These are phyloP conservation scores for Gastrophryne carolinensis DNA, from an alignment of 2,797 vertebrate species.

Conservation along the genomic window DNA sequence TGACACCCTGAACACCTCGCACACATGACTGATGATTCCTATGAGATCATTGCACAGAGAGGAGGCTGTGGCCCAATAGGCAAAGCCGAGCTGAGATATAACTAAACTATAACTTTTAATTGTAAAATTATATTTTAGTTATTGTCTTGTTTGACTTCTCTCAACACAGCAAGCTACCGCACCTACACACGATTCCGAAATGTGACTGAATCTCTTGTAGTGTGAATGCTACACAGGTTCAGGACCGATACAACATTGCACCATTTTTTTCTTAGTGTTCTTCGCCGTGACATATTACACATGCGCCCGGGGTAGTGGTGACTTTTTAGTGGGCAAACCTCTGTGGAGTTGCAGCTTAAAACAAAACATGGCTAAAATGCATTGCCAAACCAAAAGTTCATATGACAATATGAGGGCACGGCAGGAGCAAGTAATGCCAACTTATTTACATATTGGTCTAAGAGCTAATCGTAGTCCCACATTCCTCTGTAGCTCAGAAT, in stretches of 20 bases:
- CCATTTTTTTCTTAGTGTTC: neutral
- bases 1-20: too few relatives aligned
- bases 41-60: too few relatives aligned
- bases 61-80: too few relatives aligned
- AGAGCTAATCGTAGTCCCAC: neutral
- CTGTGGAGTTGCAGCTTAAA: constrained; percentile 29
- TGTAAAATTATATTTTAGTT: too few relatives aligned
- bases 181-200: neutral
- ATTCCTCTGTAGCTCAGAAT: constrained; percentile 11
- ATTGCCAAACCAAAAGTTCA: neutral
- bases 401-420: neutral
- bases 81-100: too few relatives aligned
- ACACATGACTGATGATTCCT: too few relatives aligned
- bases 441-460: constrained; percentile 32
- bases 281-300: neutral
- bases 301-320: neutral
- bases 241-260: neutral
- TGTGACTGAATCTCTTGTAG: neutral
- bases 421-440: constrained; percentile 6
- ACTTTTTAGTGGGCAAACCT: neutral
- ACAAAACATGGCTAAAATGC: neutral
- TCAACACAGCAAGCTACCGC: neutral
- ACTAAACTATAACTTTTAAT: too few relatives aligned
- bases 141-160: too few relatives aligned
- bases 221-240: neutral